Percentiles rank a stretch among this genome's conserved stretches.
Evolutionary conservation across 2,888 invertebrate species (phyloP).

Genomic region (Petrolisthes cinctipes): DNA sequence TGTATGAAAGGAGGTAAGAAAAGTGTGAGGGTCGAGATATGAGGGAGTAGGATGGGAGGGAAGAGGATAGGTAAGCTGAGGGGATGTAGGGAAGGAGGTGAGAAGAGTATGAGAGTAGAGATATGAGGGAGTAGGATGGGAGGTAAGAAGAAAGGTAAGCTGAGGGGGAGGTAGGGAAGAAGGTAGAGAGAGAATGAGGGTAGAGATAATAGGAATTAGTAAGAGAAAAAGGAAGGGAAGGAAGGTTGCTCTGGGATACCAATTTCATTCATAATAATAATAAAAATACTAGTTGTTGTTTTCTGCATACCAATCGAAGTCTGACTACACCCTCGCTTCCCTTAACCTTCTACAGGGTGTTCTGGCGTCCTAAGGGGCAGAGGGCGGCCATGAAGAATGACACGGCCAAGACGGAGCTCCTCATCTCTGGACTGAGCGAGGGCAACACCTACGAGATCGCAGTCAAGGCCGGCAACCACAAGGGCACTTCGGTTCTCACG

Average conservation of each 20-base stretch:
- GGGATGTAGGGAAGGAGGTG: background rate
- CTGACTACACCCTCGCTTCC: background rate
- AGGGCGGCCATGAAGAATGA: slow-evolving; percentile 78
- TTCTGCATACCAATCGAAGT: background rate
- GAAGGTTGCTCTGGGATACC: too few species aligned
- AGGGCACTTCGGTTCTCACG: slow-evolving; percentile 83
- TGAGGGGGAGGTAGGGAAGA: background rate
- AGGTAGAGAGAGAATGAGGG: background rate
- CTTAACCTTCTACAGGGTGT: slow-evolving; percentile 74
- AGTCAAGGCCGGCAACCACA: slow-evolving; percentile 84
- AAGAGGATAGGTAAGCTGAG: background rate
- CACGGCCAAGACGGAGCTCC: slow-evolving; percentile 80
- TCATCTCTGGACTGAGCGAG: slow-evolving; percentile 78
- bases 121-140: background rate
- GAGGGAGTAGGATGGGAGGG: background rate
- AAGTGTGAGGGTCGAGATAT: background rate
- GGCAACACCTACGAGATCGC: slow-evolving; percentile 84
- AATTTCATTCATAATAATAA: too few species aligned
- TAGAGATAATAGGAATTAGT: background rate
- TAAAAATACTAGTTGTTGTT: background rate
- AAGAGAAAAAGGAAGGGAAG: too few species aligned
- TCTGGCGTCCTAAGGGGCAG: slow-evolving; percentile 80
- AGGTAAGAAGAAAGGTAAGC: background rate
- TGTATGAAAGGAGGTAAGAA: background rate
- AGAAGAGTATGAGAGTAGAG: background rate